Base-by-base conservation (phyloP, 2,797 vertebrate genomes). In the Poecile montanus region DNA sequence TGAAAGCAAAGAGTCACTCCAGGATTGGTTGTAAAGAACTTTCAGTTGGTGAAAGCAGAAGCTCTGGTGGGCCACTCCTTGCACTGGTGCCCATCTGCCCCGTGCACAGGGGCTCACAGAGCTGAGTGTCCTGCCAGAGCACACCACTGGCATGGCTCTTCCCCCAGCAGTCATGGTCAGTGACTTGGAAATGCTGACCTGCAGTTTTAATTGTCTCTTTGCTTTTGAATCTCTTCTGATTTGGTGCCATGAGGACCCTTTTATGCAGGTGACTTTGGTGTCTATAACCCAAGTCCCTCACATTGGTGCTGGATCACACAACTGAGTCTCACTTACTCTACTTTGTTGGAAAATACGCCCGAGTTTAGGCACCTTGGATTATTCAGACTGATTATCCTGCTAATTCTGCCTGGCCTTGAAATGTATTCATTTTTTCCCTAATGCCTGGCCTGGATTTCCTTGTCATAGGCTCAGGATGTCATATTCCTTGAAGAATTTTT, bases 401-500 rank as follows among this genome's bases (percentile, higher is more conserved):
- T 86, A 65, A 77, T 68, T 78, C 60, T 84, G 48, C 58, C 63
- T 78, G 44, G 54, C 25, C 78, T 78, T 79, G 34, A 92, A 85
- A 75, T 54, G 22, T 40, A 38, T 78, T 47, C 40, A 14, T 23
- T 56, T 91, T 89, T 91, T 12, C 77, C 36, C 36, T 11, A 23
- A 36, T 73, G 67, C 13, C 40, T 92, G 62, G 27, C 18, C 56
- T 91, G 60, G 48, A 82, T 92, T 95, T 93, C 67, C 58, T 84
- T 74, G 42, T 93, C 68, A 80, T 45, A 67, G 65, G 36, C 66
- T 91, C 86, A 68, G 80, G 80, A 93, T 78, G 75, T 77, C 5
- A 2, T 85, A 85, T 72, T 87, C 84, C 92, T 82, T 56, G 26
- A 89, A 85, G 84, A 85, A 70, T 89, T 92, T 22, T 83, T 81